phyloP scores from a whole-genome alignment of 1,140 invertebrate species.

The Cotesia glomerata region DNA sequence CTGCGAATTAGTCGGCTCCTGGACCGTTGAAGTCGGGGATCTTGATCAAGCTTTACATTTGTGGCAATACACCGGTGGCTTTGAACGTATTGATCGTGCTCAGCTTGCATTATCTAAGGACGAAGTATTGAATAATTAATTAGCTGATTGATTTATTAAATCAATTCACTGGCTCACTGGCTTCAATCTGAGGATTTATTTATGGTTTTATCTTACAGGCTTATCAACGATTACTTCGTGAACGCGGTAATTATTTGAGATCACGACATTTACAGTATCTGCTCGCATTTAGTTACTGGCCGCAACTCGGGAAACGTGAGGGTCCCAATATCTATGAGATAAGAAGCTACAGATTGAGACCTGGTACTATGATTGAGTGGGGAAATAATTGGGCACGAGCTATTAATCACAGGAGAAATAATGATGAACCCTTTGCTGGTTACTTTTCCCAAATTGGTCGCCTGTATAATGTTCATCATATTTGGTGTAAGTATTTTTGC shows the following conservation, averaged over 20 bases:
- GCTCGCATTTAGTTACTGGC: conserved; percentile 90
- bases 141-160: background rate
- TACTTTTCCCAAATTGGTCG: conserved; percentile 97
- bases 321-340: conserved; percentile 93
- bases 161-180: conserved; percentile 4
- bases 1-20: conserved; percentile 81
- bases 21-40: conserved; percentile 94
- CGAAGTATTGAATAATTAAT: conserved; percentile 63
- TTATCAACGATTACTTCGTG: conserved; percentile 78
- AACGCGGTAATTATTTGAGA: conserved; percentile 83
- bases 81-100: conserved; percentile 83
- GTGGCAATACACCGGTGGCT: conserved; percentile 93
- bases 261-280: conserved; percentile 92
- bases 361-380: conserved; percentile 99
- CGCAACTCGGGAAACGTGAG: conserved; percentile 74
- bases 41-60: conserved; percentile 96
- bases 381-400: conserved; percentile 98
- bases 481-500: conserved; percentile 84
- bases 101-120: conserved; percentile 76
- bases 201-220: conserved; percentile 66
- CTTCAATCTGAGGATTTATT: background rate
- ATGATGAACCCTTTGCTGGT: conserved; percentile 92
- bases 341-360: conserved; percentile 89
- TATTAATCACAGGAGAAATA: conserved; percentile 87
- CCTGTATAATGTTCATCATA: conserved; percentile 96